These are phyloP conservation scores for Subacronicta megacephala DNA, from an alignment of 2,888 invertebrate genomes.

Conservation along the genomic window DNA sequence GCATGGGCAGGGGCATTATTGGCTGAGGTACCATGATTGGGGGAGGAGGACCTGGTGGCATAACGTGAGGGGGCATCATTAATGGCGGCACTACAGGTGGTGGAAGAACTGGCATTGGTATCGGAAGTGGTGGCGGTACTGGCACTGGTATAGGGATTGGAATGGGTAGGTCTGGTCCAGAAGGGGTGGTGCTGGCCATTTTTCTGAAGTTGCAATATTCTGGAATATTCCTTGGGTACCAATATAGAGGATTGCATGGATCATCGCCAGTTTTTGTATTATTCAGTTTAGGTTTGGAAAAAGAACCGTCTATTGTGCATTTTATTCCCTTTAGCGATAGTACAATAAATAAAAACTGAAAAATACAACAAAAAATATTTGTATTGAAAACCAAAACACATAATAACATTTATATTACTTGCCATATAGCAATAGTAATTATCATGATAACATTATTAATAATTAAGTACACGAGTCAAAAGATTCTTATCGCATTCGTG, in stretches of 20 bases:
- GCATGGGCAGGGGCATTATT: slow-evolving; percentile 38
- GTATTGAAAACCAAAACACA: too few species aligned
- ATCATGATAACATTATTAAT: too few species aligned
- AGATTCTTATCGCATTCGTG: too few species aligned
- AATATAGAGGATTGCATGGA: slow-evolving; percentile 79
- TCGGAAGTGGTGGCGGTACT: slow-evolving; percentile 27
- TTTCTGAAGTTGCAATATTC: slow-evolving; percentile 57
- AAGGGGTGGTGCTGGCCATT: slow-evolving; percentile 13
- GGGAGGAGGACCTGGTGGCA: slow-evolving; percentile 21
- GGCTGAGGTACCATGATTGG: slow-evolving; percentile 34
- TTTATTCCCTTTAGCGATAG: slow-evolving; percentile 39
- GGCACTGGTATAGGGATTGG: slow-evolving; percentile 52
- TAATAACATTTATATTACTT: too few species aligned
- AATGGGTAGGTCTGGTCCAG: slow-evolving; percentile 34
- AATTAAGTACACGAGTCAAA: too few species aligned
- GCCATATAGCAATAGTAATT: too few species aligned
- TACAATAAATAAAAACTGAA: slow-evolving; percentile 60
- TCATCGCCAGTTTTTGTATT: slow-evolving; percentile 55
- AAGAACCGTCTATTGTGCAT: slow-evolving; percentile 66
- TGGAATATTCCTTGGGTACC: slow-evolving; percentile 72
- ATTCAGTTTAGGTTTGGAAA: slow-evolving; percentile 13
- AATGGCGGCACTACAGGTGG: slow-evolving; percentile 32
- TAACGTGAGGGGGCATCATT: slow-evolving; percentile 24
- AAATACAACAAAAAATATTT: slow-evolving; percentile 18
- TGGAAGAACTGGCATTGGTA: slow-evolving; percentile 30